phyloP scores from a whole-genome alignment of 1,140 invertebrate species.

The Homarus americanus region DNA sequence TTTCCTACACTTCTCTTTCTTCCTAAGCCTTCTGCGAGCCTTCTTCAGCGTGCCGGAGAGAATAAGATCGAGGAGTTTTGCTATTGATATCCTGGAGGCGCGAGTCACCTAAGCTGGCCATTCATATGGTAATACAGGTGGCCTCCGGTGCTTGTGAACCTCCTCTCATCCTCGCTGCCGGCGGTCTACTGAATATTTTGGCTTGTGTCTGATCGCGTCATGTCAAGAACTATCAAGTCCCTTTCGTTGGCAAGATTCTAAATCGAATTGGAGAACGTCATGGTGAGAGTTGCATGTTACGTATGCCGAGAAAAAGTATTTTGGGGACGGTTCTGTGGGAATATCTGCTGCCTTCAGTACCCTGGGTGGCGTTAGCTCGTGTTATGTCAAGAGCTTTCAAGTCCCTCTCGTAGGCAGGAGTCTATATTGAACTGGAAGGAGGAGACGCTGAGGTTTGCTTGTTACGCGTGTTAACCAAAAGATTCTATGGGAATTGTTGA shows the following conservation, averaged over 20 bases:
- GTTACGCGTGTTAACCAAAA: no score
- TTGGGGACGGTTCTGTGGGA: no score
- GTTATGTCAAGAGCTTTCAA: no score
- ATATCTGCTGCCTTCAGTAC: no score
- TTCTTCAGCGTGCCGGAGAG: background rate
- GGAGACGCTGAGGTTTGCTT: no score
- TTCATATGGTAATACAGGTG: background rate
- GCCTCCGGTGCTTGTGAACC: background rate
- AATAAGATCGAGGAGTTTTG: constrained; percentile 7
- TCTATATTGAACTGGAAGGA: no score
- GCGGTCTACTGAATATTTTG: background rate
- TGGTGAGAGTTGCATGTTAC: no score
- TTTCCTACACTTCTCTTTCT: no score
- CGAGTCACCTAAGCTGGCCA: background rate
- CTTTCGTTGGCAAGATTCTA: background rate
- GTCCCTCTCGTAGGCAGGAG: no score
- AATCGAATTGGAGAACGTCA: background rate
- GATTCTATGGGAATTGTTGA: no score
- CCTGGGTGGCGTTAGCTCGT: no score
- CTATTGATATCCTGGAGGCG: background rate
- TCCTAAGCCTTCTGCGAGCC: background rate
- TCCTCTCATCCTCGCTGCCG: background rate
- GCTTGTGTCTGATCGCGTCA: background rate
- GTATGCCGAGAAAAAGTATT: no score
- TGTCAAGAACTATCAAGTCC: background rate